Evolutionary conservation across 2,888 invertebrate genomes (phyloP).

Genomic region (Eurytoma adleriae): DNA sequence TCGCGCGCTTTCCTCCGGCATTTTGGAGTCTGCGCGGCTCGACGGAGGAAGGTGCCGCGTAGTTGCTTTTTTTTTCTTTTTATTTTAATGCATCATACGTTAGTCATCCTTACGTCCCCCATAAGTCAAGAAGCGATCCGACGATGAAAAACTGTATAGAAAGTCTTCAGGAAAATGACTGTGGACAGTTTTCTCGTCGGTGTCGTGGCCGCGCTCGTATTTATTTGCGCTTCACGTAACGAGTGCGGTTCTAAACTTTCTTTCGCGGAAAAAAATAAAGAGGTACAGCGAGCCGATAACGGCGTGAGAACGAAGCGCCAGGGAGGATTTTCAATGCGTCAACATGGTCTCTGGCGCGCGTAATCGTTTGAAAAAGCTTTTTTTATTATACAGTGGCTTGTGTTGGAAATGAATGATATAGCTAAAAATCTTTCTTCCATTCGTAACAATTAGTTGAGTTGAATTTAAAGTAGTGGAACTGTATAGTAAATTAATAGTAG

Average conservation of each 20-base stretch:
- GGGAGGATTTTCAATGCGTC: slow-evolving; percentile 24
- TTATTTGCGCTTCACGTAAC: not conserved
- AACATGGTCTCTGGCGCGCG: slow-evolving; percentile 37
- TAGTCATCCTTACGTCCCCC: not conserved
- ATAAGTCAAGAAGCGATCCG: not conserved
- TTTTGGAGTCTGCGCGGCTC: not conserved
- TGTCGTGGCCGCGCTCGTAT: not conserved
- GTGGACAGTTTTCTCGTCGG: slow-evolving; percentile 43
- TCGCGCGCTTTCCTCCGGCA: too few relatives aligned
- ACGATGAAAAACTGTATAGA: slow-evolving; percentile 39
- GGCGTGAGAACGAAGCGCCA: slow-evolving; percentile 3
- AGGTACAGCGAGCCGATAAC: slow-evolving; percentile 7
- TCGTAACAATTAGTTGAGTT: too few relatives aligned
- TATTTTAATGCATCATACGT: not conserved
- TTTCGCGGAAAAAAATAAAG: not conserved
- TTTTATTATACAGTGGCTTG: too few relatives aligned
- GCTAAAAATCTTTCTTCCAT: too few relatives aligned
- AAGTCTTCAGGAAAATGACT: slow-evolving; percentile 25
- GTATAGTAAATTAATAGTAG: too few relatives aligned
- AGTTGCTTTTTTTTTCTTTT: not conserved
- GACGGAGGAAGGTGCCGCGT: not conserved
- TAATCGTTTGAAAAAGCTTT: not conserved
- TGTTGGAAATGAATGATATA: too few relatives aligned
- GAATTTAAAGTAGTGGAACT: too few relatives aligned
- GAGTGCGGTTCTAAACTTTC: slow-evolving; percentile 10